phyloP scores from a whole-genome alignment of 2,888 invertebrate species.

The Mesorhabditis sp. region DNA sequence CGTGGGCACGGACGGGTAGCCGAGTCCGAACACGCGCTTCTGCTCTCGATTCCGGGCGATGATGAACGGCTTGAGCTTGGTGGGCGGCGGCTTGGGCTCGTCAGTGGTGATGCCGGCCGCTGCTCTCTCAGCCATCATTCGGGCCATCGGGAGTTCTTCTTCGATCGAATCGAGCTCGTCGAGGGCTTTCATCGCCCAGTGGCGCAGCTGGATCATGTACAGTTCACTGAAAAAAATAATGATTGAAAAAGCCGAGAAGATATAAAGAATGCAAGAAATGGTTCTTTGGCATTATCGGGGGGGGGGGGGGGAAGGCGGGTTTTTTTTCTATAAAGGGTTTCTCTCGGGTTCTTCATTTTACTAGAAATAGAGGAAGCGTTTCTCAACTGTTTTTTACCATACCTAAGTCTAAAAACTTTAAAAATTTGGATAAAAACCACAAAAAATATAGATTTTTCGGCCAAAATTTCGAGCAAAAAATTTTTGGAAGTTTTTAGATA shows the following conservation, averaged over 20 bases:
- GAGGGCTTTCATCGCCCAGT: constrained; percentile 36
- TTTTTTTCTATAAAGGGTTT: too few species aligned
- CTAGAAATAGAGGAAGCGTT: too few species aligned
- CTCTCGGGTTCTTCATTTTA: too few species aligned
- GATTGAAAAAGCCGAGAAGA: background rate
- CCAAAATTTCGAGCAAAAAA: too few species aligned
- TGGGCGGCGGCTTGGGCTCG: background rate
- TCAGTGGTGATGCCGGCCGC: constrained; percentile 5
- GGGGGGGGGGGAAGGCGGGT: too few species aligned
- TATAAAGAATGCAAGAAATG: too few species aligned
- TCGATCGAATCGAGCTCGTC: constrained; percentile 43
- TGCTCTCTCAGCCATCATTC: constrained; percentile 27
- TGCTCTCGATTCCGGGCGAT: constrained; percentile 82
- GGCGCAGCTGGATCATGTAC: constrained; percentile 34
- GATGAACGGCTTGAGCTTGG: constrained; percentile 71
- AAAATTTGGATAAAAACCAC: too few species aligned
- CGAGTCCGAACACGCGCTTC: constrained; percentile 85
- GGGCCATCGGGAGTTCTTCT: constrained; percentile 32
- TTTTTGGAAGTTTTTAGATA: too few species aligned
- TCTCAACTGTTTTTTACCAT: too few species aligned
- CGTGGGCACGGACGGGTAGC: constrained; percentile 87
- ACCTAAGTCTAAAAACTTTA: too few species aligned
- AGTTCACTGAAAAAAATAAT: constrained; percentile 33
- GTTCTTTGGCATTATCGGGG: too few species aligned
- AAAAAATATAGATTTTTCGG: too few species aligned